Percentiles rank a stretch among this genome's conserved stretches.
Conservation (phyloP, 2,113 vertebrate species). For the Elaphurus davidianus region DNA sequence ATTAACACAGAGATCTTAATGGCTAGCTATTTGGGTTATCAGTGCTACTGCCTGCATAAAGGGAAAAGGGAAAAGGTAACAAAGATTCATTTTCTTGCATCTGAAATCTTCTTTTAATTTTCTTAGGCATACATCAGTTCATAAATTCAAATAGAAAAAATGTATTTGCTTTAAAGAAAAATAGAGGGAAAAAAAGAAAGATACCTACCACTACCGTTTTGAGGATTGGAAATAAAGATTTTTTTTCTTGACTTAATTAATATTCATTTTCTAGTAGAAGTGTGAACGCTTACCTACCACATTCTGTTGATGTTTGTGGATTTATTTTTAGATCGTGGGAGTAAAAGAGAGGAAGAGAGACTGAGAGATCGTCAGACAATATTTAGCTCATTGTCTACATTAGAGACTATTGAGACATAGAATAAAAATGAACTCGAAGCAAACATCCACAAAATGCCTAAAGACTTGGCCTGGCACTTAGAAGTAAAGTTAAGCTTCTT, state of each 20-base stretch:
- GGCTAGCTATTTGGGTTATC: neutral
- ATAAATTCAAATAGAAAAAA: neutral
- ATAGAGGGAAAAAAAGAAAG: neutral
- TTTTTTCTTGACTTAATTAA: neutral
- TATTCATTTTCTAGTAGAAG: neutral
- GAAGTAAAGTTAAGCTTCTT: neutral
- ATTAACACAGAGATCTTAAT: neutral
- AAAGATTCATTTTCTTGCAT: neutral
- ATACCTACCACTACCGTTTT: neutral
- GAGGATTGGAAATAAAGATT: neutral
- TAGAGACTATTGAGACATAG: neutral
- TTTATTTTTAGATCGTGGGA: constrained; percentile 4
- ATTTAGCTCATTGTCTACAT: neutral
- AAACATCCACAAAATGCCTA: neutral
- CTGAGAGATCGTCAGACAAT: neutral
- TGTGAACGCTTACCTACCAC: neutral
- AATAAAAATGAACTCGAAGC: constrained; percentile 3
- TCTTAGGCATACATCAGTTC: neutral
- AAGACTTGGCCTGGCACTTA: neutral
- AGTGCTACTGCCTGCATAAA: neutral
- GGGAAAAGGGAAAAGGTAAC: neutral
- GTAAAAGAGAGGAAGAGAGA: neutral
- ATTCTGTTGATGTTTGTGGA: neutral
- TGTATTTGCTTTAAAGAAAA: neutral
- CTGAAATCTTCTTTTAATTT: neutral